Evolutionary conservation across 2,888 invertebrate genomes (phyloP), one percentile per base, ranked within the genome.

Genomic region (Stenodema calcarata): DNA sequence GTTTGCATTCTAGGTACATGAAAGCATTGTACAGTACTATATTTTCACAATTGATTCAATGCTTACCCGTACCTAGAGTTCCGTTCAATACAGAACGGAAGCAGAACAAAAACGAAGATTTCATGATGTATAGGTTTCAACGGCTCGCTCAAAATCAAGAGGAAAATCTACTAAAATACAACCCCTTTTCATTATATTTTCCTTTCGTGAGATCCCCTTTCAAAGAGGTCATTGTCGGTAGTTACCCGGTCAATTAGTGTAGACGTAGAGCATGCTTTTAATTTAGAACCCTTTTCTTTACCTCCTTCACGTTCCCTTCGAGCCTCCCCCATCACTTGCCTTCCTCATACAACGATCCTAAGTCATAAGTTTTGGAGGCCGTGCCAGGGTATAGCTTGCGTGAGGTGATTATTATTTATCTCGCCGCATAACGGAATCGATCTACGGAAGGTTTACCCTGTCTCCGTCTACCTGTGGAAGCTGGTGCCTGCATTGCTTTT

Each of bases 341-440:
- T 44, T 50, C 50, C 23, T 30, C 42, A 80, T 47, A 47, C 18
- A n/a, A n/a, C 41, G 44, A n/a, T 44, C 54, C 80, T 80, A 80
- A 80, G 54, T 80, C 80, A 80, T 50, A 80, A 80, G 80, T 80
- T 80, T n/a, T 54, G 80, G 80, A 30, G 80, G 80, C 78, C 78
- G 84, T 84, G 73, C 84, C 84, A 70, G 84, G 84, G 69, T 80
- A 80, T 80, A 70, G 84, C 76, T 85, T 54, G 85, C 85, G 85
- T 85, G 85, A 85, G 85, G 76, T 76, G 75, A 85, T 76, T 76
- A 76, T 85, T 85, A 85, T 85, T 85, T 85, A 85, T 76, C 76
- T 85, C 85, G 85, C 78, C 85, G 85, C 85, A 85, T 85, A 76
- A 76, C 75, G 78, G 85, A 54, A 85, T 85, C 85, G 85, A 85